Evolutionary conservation across 2,113 vertebrate genomes (phyloP), one percentile per base, ranked within the genome.

Genomic region (Syrmaticus mikado): DNA sequence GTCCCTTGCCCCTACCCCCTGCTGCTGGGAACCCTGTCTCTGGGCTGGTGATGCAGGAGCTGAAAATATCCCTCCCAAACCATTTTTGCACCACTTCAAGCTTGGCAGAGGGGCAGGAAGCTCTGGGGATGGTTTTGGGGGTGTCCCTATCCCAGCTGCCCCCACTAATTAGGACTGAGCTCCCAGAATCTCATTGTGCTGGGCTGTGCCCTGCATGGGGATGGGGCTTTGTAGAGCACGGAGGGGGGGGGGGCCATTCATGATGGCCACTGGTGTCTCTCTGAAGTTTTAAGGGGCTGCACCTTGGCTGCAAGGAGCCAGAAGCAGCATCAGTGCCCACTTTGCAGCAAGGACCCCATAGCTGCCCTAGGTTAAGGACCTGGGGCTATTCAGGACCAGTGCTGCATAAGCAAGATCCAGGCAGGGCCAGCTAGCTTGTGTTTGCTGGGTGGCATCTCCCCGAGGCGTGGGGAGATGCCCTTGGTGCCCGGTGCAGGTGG

Each of bases 131-230:
- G 43, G 25, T 71, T 43, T 14, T 27, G 19, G 10, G 60, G 38
- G 8, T 24, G 11, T 40, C 20, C 18, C 40, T 15, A 13, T 30
- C 7, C 72, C n/a, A 53, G 66, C 28, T 13, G 24, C 48, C 48
- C 1, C 25, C 36, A 18, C 24, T 62, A 62, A 40, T 27, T 15
- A 40, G 36, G 36, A 36, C 24, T 18, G 36, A 40, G 24, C 38
- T 12, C 28, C 55, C 55, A 0, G 0, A 5, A 10, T 8, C 0
- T 0, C 1, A 0, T 24, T 0, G 3, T 20, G 2, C 27, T 1
- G 17, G 16, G 8, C 4, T 0, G 5, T 58, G 58, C 27, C 34
- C 71, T 43, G 68, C 25, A 28, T 43, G 72, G 43, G 52, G 46
- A 84, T 0, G 19, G 87, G 75, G 88, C 90, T 94, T 94, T 3